phyloP scores from a whole-genome alignment of 2,797 vertebrate species.

The Valencia hispanica region DNA sequence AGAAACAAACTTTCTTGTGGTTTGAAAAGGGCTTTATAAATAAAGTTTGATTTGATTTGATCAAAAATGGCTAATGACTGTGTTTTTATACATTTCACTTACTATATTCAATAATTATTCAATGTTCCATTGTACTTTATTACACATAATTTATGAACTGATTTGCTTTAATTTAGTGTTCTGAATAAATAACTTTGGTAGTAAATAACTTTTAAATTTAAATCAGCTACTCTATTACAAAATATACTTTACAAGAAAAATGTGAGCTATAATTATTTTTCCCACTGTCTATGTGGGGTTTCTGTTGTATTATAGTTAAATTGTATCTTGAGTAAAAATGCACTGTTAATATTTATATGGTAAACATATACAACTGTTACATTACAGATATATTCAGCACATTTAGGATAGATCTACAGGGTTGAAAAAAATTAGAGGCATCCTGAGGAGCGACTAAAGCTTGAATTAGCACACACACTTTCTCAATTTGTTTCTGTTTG shows the following conservation, averaged over 20 bases:
- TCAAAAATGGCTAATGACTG: neutral
- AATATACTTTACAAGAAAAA: neutral
- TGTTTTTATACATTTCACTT: neutral
- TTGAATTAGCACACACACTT: slow-evolving; percentile 48
- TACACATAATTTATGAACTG: too few relatives aligned
- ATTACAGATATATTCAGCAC: slow-evolving; percentile 14
- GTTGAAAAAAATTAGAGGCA: slow-evolving; percentile 12
- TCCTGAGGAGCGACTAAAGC: slow-evolving; percentile 8
- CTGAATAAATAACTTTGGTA: too few relatives aligned
- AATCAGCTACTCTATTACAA: neutral
- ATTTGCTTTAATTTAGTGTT: too few relatives aligned
- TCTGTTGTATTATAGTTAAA: slow-evolving; percentile 48
- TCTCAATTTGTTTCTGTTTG: slow-evolving; percentile 61
- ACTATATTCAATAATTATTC: too few relatives aligned
- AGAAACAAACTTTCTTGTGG: too few relatives aligned
- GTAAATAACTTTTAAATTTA: neutral
- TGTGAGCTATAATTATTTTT: neutral
- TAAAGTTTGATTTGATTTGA: too few relatives aligned
- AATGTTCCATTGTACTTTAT: too few relatives aligned
- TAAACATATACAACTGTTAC: slow-evolving; percentile 26
- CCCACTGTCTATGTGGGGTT: slow-evolving; percentile 24
- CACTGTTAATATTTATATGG: slow-evolving; percentile 20
- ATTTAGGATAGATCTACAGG: neutral
- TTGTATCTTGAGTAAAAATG: slow-evolving; percentile 28
- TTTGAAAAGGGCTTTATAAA: too few relatives aligned